Evolutionary conservation across 2,113 vertebrate species (phyloP).

Genomic region (Damaliscus lunatus): DNA sequence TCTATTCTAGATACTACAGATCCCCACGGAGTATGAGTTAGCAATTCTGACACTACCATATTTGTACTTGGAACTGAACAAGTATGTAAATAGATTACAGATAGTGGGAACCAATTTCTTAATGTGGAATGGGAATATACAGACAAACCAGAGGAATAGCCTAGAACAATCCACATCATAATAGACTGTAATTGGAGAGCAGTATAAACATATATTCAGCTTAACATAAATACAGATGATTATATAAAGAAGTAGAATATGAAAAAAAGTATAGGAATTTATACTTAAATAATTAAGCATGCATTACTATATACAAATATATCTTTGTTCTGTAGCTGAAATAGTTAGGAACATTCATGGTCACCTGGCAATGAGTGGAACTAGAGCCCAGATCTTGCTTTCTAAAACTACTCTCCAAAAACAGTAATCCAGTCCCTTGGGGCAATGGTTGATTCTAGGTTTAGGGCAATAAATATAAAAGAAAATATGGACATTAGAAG

Average conservation of each 20-base stretch:
- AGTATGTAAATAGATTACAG: not conserved
- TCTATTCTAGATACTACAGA: not conserved
- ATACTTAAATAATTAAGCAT: not conserved
- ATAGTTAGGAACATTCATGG: not conserved
- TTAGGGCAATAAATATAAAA: not conserved
- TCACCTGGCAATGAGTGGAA: not conserved
- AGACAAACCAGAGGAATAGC: not conserved
- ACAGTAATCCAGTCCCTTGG: not conserved
- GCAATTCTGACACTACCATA: not conserved
- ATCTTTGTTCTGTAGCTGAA: not conserved
- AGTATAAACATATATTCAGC: not conserved
- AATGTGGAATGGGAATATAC: not conserved
- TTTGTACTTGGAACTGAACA: not conserved
- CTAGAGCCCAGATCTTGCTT: not conserved
- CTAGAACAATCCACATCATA: not conserved
- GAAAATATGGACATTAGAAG: not conserved
- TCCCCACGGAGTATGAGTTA: not conserved
- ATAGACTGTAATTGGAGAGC: not conserved
- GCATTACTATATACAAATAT: not conserved
- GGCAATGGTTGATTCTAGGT: not conserved
- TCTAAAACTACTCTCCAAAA: not conserved
- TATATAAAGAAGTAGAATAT: not conserved
- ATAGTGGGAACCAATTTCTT: not conserved
- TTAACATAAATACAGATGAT: not conserved
- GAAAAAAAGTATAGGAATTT: not conserved